These are phyloP conservation scores for Cinclus mexicanus DNA, from an alignment of 2,113 vertebrate genomes.

Conservation along the genomic window DNA sequence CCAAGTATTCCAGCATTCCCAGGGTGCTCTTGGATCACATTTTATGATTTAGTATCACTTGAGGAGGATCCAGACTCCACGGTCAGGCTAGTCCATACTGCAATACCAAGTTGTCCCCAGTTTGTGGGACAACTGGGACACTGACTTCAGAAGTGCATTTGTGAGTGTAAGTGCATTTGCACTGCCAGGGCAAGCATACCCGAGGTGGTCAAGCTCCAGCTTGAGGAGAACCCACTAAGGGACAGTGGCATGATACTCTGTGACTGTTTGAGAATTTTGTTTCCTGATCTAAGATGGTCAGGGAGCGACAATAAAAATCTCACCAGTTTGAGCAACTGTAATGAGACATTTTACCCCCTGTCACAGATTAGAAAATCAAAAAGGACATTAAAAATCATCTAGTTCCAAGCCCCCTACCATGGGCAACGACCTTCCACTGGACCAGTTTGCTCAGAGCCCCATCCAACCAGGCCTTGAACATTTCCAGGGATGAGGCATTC, in stretches of 20 bases:
- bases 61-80: neutral
- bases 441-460: neutral
- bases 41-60: neutral
- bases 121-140: neutral
- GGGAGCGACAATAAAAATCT: neutral
- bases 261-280: neutral
- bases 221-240: neutral
- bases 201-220: neutral
- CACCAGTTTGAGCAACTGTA: neutral
- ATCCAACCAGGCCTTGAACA: neutral
- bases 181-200: neutral
- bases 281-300: neutral
- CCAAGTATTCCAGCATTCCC: neutral
- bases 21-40: neutral
- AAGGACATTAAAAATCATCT: neutral
- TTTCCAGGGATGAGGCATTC: neutral
- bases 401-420: neutral
- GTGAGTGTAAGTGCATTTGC: neutral
- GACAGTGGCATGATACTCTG: neutral
- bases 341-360: neutral
- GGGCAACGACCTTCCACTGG: neutral
- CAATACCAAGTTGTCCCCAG: neutral
- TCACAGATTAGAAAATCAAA: neutral
- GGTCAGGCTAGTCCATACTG: neutral
- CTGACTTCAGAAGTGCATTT: neutral